phyloP scores from a whole-genome alignment of 2,797 vertebrate genomes.

The Delichon dasypus region DNA sequence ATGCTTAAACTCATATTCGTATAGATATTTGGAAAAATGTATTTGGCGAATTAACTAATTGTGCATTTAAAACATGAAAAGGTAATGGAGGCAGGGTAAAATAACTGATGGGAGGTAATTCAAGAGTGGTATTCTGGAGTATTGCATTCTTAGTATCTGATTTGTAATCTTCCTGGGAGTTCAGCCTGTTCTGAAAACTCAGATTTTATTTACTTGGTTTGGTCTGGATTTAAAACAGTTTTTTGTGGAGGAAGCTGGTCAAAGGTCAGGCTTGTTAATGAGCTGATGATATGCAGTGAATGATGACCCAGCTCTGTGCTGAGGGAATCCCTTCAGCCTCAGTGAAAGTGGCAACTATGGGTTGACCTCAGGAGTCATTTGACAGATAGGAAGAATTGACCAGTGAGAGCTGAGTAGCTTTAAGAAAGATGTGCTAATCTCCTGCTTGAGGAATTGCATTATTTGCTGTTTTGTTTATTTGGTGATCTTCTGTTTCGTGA shows the following conservation, averaged over 20 bases:
- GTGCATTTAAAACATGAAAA: neutral
- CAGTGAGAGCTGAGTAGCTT: neutral
- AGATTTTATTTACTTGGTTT: neutral
- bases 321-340: neutral
- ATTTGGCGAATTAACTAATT: neutral
- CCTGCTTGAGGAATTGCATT: neutral
- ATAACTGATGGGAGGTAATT: neutral
- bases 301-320: neutral
- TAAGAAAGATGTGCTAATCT: neutral
- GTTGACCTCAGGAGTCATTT: neutral
- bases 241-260: neutral
- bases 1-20: neutral
- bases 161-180: neutral
- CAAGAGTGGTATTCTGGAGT: neutral
- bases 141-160: neutral
- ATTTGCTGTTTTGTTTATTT: neutral
- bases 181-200: neutral
- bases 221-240: neutral
- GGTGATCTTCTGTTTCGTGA: neutral
- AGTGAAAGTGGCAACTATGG: neutral
- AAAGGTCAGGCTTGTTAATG: neutral
- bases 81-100: neutral
- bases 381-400: neutral
- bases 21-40: neutral
- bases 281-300: neutral